phyloP scores from a whole-genome alignment of 2,113 vertebrate species.

The Nesoenas mayeri region DNA sequence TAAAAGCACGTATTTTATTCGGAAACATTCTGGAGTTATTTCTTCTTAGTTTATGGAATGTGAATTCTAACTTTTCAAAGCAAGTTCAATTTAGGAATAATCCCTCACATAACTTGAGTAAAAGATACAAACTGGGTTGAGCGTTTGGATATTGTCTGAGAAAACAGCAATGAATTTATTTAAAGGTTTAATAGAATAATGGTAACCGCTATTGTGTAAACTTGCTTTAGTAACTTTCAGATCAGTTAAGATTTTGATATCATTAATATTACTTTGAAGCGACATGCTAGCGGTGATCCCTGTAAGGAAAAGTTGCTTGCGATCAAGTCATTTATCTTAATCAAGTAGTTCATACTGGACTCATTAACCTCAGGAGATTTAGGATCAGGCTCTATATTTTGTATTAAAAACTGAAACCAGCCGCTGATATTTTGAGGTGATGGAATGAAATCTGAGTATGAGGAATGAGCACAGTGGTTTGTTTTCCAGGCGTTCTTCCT shows the following conservation, averaged over 20 bases:
- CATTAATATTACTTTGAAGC: background rate
- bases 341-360: background rate
- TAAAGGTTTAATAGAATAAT: background rate
- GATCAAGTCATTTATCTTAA: conserved; percentile 10
- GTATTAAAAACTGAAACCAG: background rate
- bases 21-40: background rate
- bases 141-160: background rate
- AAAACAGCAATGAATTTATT: background rate
- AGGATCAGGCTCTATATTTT: background rate
- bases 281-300: background rate
- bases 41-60: background rate
- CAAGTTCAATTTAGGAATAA: background rate
- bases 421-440: background rate
- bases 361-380: background rate
- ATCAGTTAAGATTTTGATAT: background rate
- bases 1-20: background rate
- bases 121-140: background rate
- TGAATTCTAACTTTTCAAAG: background rate
- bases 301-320: background rate
- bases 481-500: background rate
- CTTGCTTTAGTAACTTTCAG: background rate
- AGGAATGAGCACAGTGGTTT: background rate
- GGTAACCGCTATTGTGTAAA: background rate
- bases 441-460: background rate
- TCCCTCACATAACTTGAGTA: background rate